These are phyloP conservation scores for Galemys pyrenaicus DNA, from an alignment of 2,113 vertebrate genomes.

Conservation along the genomic window DNA sequence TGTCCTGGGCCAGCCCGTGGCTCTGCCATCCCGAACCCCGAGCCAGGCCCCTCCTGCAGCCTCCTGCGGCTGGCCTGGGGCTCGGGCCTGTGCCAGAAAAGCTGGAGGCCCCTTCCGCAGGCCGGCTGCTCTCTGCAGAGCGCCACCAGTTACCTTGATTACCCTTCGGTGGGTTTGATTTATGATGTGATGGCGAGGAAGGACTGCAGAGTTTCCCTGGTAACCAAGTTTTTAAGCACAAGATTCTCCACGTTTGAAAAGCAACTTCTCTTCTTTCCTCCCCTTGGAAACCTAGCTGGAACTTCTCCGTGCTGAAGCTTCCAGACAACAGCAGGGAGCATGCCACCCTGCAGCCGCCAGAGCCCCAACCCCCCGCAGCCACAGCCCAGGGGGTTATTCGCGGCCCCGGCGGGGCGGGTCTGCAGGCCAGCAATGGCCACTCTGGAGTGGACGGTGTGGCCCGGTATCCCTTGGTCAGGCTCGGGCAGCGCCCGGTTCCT, in stretches of 20 bases:
- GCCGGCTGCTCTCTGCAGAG: background rate
- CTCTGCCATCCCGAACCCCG: too few relatives aligned
- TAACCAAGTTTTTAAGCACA: constrained; percentile 82
- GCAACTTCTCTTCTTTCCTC: constrained; percentile 74
- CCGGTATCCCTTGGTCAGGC: background rate
- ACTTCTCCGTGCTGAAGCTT: constrained; percentile 51
- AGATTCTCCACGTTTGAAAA: constrained; percentile 78
- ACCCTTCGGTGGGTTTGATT: constrained; percentile 77
- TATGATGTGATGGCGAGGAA: constrained; percentile 63
- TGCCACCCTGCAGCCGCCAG: background rate
- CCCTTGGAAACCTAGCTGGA: constrained; percentile 76
- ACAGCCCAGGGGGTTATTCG: background rate
- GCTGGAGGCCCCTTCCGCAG: background rate
- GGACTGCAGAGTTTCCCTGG: constrained; percentile 82
- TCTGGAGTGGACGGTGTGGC: background rate
- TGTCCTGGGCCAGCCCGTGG: too few relatives aligned
- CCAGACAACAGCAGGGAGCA: constrained; percentile 45
- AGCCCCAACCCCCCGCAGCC: constrained; percentile 2
- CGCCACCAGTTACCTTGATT: constrained; percentile 70
- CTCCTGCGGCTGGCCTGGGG: too few relatives aligned
- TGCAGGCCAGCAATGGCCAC: background rate
- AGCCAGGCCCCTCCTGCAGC: too few relatives aligned
- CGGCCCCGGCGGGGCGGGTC: background rate
- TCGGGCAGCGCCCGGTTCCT: background rate
- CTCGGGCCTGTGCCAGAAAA: too few relatives aligned